These are phyloP conservation scores for Arrhopalites spinosus DNA, from an alignment of 2,888 invertebrate species.

Conservation along the genomic window DNA sequence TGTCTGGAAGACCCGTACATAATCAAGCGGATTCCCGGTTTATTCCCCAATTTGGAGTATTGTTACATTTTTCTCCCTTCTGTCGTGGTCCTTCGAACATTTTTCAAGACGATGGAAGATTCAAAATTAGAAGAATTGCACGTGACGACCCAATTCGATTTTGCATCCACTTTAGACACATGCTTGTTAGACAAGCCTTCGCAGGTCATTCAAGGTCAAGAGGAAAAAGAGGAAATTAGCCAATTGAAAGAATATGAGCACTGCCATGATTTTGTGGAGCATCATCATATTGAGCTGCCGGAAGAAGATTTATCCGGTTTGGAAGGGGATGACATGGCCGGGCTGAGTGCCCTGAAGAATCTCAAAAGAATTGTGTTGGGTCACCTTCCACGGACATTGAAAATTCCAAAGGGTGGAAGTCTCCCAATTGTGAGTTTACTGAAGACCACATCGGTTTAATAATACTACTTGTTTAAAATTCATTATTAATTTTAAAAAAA, in stretches of 20 bases:
- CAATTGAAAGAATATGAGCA: background rate
- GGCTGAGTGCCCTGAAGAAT: slow-evolving; percentile 41
- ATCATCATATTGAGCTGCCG: slow-evolving; percentile 51
- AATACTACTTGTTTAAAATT: too few relatives aligned
- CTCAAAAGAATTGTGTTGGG: slow-evolving; percentile 41
- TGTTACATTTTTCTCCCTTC: slow-evolving; percentile 47
- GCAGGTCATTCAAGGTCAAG: background rate
- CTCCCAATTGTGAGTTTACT: slow-evolving; percentile 44
- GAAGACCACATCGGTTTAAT: slow-evolving; percentile 44
- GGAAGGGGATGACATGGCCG: slow-evolving; percentile 36
- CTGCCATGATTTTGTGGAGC: slow-evolving; percentile 44
- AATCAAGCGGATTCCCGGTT: slow-evolving; percentile 35
- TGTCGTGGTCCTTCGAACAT: slow-evolving; percentile 44
- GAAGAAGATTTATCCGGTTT: slow-evolving; percentile 12
- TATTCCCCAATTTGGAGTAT: slow-evolving; percentile 45
- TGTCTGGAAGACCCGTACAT: slow-evolving; percentile 48
- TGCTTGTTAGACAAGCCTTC: slow-evolving; percentile 41
- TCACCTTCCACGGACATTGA: slow-evolving; percentile 46
- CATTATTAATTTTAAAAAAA: too few relatives aligned
- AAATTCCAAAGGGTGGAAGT: slow-evolving; percentile 49
- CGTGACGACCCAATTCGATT: slow-evolving; percentile 53
- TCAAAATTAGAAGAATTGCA: slow-evolving; percentile 43
- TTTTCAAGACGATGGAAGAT: slow-evolving; percentile 37
- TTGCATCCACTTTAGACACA: slow-evolving; percentile 48
- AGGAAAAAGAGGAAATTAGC: slow-evolving; percentile 2